Percentiles rank a stretch among this genome's conserved stretches.
phyloP scores from a whole-genome alignment of 2,113 vertebrate species.

The Scortum barcoo region DNA sequence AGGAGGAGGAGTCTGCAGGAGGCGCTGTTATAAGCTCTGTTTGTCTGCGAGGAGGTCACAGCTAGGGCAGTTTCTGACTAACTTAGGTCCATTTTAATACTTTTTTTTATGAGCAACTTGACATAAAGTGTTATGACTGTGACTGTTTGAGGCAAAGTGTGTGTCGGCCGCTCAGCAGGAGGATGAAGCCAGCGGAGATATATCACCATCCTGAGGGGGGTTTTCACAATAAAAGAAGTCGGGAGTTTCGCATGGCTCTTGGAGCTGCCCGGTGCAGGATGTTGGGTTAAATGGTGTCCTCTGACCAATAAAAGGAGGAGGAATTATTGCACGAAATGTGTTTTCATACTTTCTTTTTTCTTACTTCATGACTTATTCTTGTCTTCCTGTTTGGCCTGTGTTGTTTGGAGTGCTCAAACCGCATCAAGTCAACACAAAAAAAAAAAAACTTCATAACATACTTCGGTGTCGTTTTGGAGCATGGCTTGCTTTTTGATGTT shows the following conservation, averaged over 20 bases:
- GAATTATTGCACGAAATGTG: not conserved
- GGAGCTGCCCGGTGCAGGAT: too few species aligned
- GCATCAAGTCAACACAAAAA: too few species aligned
- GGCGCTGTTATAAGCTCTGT: slow-evolving; percentile 20
- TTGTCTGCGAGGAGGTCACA: slow-evolving; percentile 8
- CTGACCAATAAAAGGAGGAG: not conserved
- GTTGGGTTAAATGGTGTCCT: not conserved
- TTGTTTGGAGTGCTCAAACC: not conserved
- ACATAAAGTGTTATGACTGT: not conserved
- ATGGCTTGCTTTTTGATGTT: not conserved
- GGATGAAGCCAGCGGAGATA: not conserved
- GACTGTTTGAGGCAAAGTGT: not conserved
- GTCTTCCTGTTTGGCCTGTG: not conserved
- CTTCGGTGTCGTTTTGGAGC: not conserved
- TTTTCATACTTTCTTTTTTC: not conserved
- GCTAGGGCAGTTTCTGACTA: too few species aligned
- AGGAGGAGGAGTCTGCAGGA: slow-evolving; percentile 66
- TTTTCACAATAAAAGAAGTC: slow-evolving; percentile 59
- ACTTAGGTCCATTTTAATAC: not conserved
- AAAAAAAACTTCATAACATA: too few species aligned
- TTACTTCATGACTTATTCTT: not conserved
- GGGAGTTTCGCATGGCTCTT: not conserved
- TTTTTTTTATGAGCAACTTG: not conserved
- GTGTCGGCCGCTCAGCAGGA: not conserved
- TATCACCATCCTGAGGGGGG: not conserved